Conservation (phyloP, 2,113 vertebrate species). For the Anser cygnoides region DNA sequence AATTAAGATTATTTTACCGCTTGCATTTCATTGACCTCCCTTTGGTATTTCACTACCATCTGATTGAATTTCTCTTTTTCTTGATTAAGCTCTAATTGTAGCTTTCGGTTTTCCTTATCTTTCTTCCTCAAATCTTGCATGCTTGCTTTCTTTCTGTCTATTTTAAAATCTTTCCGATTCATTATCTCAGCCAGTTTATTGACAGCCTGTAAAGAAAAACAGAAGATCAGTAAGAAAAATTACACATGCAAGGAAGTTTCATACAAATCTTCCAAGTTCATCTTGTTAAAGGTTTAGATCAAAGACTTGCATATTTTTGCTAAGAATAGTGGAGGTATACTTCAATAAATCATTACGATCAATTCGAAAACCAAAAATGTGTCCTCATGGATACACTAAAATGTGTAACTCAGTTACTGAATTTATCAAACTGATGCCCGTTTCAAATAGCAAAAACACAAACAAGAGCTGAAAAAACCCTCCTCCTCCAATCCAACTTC, state of each 20-base stretch:
- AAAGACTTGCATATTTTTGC: neutral
- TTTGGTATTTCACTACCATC: conserved; percentile 96
- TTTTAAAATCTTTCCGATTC: conserved; percentile 99
- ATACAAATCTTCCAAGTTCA: neutral
- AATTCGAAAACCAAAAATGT: neutral
- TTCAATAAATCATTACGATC: neutral
- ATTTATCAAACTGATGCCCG: neutral
- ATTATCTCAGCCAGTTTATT: conserved; percentile 99
- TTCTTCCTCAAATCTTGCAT: conserved; percentile 96
- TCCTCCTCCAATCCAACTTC: neutral
- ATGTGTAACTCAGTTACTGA: neutral
- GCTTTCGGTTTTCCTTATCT: conserved; percentile 97
- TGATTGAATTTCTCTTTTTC: conserved; percentile 99
- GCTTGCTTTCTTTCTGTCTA: conserved; percentile 96
- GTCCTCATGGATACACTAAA: too few species aligned
- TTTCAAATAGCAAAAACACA: neutral
- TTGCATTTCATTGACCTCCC: conserved; percentile 94
- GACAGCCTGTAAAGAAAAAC: conserved; percentile 85
- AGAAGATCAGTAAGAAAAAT: neutral
- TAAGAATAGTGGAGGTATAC: neutral
- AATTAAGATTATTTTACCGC: conserved; percentile 80
- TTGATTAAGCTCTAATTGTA: conserved; percentile 96
- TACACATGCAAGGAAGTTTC: neutral
- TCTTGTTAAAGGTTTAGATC: neutral
- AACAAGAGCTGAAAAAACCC: neutral